These are phyloP conservation scores for Galago senegalensis DNA, from an alignment of 2,797 vertebrate genomes.

Conservation along the genomic window DNA sequence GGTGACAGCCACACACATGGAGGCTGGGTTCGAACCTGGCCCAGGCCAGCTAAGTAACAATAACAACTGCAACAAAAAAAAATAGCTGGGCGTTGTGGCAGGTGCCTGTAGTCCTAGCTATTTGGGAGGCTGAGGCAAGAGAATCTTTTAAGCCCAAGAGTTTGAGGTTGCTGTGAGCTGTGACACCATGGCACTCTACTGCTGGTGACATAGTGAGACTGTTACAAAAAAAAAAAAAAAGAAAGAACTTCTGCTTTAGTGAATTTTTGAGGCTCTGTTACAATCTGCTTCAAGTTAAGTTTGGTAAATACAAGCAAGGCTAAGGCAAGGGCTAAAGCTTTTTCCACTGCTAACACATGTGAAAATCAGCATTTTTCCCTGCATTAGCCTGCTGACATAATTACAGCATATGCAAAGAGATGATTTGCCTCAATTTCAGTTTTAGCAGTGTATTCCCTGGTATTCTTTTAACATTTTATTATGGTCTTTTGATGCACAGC, in stretches of 20 bases:
- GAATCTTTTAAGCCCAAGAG: no score
- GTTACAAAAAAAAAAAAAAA: no score
- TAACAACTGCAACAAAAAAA: no score
- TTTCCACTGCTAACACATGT: neutral
- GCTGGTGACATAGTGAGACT: no score
- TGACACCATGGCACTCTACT: no score
- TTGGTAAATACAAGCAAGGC: constrained; percentile 42
- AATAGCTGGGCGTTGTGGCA: no score
- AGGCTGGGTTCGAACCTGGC: no score
- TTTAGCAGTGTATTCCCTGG: neutral
- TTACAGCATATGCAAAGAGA: neutral
- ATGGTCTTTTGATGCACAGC: constrained; percentile 32
- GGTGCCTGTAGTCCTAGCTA: no score
- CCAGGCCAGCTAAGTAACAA: no score
- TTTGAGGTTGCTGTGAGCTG: no score
- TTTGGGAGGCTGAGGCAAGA: no score
- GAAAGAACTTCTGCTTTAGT: constrained; percentile 13
- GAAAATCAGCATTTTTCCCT: neutral
- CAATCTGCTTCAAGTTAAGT: constrained; percentile 18
- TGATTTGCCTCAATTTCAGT: neutral
- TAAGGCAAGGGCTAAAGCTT: neutral
- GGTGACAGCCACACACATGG: no score
- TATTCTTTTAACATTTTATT: constrained; percentile 51
- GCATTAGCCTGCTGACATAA: neutral
- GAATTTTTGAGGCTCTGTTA: neutral